Percentiles rank a stretch among this genome's conserved stretches.
These are phyloP conservation scores for Drosophila bocki DNA, from an alignment of 1,140 invertebrate species.

Conservation along the genomic window DNA sequence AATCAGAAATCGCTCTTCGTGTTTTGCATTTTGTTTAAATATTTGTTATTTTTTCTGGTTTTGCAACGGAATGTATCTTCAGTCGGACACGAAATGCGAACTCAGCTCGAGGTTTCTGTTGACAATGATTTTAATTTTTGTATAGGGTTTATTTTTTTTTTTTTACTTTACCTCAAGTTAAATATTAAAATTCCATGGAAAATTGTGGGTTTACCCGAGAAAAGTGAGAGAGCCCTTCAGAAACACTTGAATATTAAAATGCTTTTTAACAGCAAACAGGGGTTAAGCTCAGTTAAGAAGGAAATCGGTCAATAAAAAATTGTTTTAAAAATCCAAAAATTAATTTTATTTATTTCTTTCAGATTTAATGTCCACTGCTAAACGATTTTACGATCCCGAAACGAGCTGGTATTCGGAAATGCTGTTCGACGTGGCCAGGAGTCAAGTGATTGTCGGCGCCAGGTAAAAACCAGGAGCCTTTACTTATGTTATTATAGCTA, in stretches of 20 bases:
- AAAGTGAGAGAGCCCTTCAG: conserved; percentile 15
- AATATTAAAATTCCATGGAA: conserved; percentile 44
- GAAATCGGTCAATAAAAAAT: conserved; percentile 3
- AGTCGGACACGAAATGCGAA: conserved; percentile 48
- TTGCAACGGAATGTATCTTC: conserved; percentile 67
- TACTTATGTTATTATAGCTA: conserved; percentile 6
- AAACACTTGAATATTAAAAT: conserved; percentile 5
- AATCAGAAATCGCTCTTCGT: conserved; percentile 56
- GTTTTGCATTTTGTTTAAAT: conserved; percentile 69
- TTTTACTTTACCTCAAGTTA: conserved; percentile 4
- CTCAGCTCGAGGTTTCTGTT: conserved; percentile 66
- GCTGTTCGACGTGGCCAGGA: conserved; percentile 92
- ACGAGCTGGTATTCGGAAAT: conserved; percentile 91
- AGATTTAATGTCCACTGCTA: conserved; percentile 87
- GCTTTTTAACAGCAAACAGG: background rate
- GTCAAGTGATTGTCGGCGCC: conserved; percentile 92
- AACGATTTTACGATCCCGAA: conserved; percentile 88
- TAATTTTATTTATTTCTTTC: conserved; percentile 60
- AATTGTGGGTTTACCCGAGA: conserved; percentile 28
- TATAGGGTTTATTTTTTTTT: conserved; percentile 5
- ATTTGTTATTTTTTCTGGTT: conserved; percentile 54
- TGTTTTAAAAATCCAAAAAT: background rate
- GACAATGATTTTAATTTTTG: conserved; percentile 60
- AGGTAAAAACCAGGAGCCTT: conserved; percentile 87
- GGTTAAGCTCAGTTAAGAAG: background rate